phyloP scores from a whole-genome alignment of 1,140 invertebrate species.

The Calycopis cecrops region DNA sequence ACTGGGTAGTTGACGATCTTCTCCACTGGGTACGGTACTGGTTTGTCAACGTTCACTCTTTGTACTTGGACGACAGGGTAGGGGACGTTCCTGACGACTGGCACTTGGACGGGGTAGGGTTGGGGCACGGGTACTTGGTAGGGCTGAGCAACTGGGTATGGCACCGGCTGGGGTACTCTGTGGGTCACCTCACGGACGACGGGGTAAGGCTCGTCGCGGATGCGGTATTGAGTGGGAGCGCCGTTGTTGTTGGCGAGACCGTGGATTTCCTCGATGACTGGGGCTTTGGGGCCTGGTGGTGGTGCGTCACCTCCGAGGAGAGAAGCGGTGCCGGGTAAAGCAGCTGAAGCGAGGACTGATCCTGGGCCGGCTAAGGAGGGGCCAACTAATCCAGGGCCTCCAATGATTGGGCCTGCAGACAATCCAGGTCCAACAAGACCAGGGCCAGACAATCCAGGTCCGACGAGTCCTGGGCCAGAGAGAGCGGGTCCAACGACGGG shows the following conservation, averaged over 20 bases:
- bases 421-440: constrained; percentile 12
- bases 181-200: constrained; percentile 57
- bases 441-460: constrained; percentile 1
- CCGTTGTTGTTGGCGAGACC: constrained; percentile 56
- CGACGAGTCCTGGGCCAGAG: background rate
- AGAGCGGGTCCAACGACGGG: background rate
- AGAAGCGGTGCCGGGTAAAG: constrained; percentile 21
- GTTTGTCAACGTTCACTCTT: constrained; percentile 63
- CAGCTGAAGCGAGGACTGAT: constrained; percentile 8
- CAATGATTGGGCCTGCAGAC: constrained; percentile 14
- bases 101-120: constrained; percentile 68
- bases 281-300: constrained; percentile 48
- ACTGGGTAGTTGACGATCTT: constrained; percentile 63
- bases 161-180: constrained; percentile 56
- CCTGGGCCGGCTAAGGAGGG: constrained; percentile 17
- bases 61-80: constrained; percentile 66
- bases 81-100: constrained; percentile 55
- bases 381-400: constrained; percentile 19
- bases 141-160: constrained; percentile 55
- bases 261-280: constrained; percentile 60
- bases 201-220: constrained; percentile 56
- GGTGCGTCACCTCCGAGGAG: constrained; percentile 31
- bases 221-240: constrained; percentile 52
- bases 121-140: constrained; percentile 63
- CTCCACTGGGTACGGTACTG: constrained; percentile 65